A percentile compares a stretch with the other conserved stretches of the same genome.
These are phyloP conservation scores for Palythoa grandiflora DNA, from an alignment of 92 coral and sea anemone genomes.

Conservation along the genomic window DNA sequence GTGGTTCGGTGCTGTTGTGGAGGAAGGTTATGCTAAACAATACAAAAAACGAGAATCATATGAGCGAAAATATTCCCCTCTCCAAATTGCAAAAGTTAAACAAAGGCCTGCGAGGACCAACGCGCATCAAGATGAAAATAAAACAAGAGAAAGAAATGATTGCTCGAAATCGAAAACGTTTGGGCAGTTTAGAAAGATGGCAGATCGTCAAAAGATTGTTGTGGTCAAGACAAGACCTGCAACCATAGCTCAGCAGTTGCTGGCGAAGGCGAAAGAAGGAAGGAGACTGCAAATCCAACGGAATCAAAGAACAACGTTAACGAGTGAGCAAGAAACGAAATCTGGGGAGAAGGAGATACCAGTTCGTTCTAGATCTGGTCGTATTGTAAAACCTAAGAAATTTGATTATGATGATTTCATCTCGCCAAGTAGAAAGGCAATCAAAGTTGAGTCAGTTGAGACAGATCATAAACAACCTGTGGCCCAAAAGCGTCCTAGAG, in stretches of 20 bases:
- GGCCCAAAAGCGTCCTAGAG: constrained; percentile 71
- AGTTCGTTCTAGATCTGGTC: constrained; percentile 96
- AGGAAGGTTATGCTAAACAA: constrained; percentile 90
- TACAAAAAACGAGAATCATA: constrained; percentile 96
- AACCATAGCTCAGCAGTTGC: constrained; percentile 87
- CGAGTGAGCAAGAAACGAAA: constrained; percentile 40
- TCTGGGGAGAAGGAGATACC: constrained; percentile 47
- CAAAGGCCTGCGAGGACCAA: constrained; percentile 29
- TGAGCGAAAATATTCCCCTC: constrained; percentile 82
- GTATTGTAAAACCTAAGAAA: constrained; percentile 94
- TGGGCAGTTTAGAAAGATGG: constrained; percentile 5
- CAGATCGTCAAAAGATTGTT: constrained; percentile 27
- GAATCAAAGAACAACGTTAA: constrained; percentile 54
- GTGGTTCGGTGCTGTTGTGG: constrained; percentile 53
- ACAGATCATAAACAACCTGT: constrained; percentile 16
- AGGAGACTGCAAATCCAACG: constrained; percentile 74
- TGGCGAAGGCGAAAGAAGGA: constrained; percentile 93
- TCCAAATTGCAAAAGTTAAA: constrained; percentile 40
- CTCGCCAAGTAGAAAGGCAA: constrained; percentile 58
- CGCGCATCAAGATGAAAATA: constrained; percentile 71
- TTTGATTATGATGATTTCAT: constrained; percentile 94
- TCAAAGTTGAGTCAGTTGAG: constrained; percentile 3
- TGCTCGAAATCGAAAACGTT: constrained; percentile 30
- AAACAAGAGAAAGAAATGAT: constrained; percentile 16
- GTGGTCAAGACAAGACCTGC: constrained; percentile 66